These are phyloP conservation scores for Labroides dimidiatus DNA, from an alignment of 2,797 vertebrate genomes.

Conservation along the genomic window DNA sequence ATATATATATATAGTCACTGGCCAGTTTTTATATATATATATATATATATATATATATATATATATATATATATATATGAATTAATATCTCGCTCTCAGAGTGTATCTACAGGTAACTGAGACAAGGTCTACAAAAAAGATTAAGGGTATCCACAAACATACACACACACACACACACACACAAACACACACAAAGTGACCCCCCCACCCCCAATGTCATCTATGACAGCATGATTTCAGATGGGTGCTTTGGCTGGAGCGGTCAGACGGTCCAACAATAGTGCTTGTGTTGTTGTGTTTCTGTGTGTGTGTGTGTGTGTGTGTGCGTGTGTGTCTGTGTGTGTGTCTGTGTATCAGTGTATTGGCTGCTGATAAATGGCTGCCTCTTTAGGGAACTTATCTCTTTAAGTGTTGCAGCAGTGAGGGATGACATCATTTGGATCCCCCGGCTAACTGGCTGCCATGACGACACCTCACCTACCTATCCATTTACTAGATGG, in stretches of 20 bases:
- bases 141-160: neutral
- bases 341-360: slow-evolving; percentile 58
- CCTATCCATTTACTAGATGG: slow-evolving; percentile 99
- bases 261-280: slow-evolving; percentile 92
- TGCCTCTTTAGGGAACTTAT: slow-evolving; percentile 99
- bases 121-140: neutral
- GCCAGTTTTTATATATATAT: too few relatives aligned
- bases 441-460: slow-evolving; percentile 96
- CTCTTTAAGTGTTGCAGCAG: slow-evolving; percentile 95
- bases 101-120: neutral
- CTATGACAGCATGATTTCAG: slow-evolving; percentile 62
- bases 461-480: slow-evolving; percentile 90
- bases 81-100: too few relatives aligned
- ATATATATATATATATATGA: too few relatives aligned
- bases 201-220: slow-evolving; percentile 24
- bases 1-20: too few relatives aligned
- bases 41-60: too few relatives aligned
- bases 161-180: slow-evolving; percentile 14
- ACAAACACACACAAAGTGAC: slow-evolving; percentile 10
- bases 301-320: slow-evolving; percentile 21
- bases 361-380: slow-evolving; percentile 96
- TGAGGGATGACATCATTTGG: slow-evolving; percentile 99
- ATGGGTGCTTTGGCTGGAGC: slow-evolving; percentile 49
- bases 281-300: slow-evolving; percentile 66
- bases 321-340: slow-evolving; percentile 36